phyloP scores from a whole-genome alignment of 64 coral and sea anemone genomes.

The Porites australiensis region DNA sequence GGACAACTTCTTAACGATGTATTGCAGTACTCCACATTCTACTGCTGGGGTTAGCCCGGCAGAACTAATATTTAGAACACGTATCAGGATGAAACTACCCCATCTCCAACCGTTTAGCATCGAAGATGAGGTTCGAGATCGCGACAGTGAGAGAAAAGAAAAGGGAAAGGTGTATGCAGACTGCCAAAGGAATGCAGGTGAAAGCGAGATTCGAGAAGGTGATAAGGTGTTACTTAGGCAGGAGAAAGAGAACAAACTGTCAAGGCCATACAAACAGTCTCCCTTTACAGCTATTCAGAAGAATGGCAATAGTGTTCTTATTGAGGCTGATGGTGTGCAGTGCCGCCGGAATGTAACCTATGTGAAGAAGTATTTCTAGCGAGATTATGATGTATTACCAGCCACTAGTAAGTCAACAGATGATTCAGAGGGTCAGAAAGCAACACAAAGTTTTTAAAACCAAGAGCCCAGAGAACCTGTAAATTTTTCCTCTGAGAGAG shows the following conservation, averaged over 20 bases:
- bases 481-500: too few species aligned
- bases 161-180: slow-evolving; percentile 27
- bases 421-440: not conserved
- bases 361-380: slow-evolving; percentile 30
- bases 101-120: not conserved
- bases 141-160: slow-evolving; percentile 15
- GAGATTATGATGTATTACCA: not conserved
- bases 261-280: not conserved
- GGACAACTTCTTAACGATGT: too few species aligned
- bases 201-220: not conserved
- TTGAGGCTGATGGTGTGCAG: not conserved
- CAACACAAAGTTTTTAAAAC: too few species aligned
- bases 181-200: slow-evolving; percentile 1
- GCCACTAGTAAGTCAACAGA: not conserved
- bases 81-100: not conserved
- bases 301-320: slow-evolving; percentile 17
- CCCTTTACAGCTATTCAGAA: slow-evolving; percentile 43
- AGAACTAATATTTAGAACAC: not conserved
- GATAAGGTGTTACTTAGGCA: slow-evolving; percentile 39
- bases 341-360: slow-evolving; percentile 3
- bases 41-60: too few species aligned
- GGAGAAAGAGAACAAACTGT: slow-evolving; percentile 31
- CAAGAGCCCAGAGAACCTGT: too few species aligned
- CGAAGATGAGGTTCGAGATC: slow-evolving; percentile 14
- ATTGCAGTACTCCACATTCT: too few species aligned